phyloP scores from a whole-genome alignment of 2,888 invertebrate genomes.

The Aphrophora alni region DNA sequence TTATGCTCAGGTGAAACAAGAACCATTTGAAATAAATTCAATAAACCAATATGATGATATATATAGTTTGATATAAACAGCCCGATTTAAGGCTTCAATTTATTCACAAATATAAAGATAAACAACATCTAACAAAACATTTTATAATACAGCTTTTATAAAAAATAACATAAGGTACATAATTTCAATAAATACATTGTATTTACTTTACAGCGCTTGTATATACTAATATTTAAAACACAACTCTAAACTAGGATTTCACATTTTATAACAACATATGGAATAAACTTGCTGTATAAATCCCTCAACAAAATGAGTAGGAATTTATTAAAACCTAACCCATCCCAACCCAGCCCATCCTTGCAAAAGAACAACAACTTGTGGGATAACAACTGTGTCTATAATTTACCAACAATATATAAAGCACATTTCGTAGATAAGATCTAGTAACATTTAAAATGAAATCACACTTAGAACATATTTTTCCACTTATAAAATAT shows the following conservation, averaged over 20 bases:
- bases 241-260: not conserved
- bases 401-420: not conserved
- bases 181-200: not conserved
- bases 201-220: not conserved
- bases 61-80: not conserved
- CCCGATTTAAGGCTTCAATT: not conserved
- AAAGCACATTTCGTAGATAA: not conserved
- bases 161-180: constrained; percentile 5
- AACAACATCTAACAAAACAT: constrained; percentile 6
- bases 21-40: no score
- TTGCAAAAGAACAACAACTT: not conserved
- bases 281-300: not conserved
- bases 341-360: not conserved
- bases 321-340: not conserved
- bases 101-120: constrained; percentile 9
- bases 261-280: not conserved
- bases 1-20: no score
- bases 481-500: not conserved
- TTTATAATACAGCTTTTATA: not conserved
- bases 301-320: not conserved
- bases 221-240: not conserved
- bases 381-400: not conserved
- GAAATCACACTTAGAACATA: not conserved
- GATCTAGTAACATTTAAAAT: not conserved
- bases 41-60: not conserved